Conservation (phyloP, 30 jellyfish, hydroid and myxozoan genomes). For the Nemopilema nomurai region DNA sequence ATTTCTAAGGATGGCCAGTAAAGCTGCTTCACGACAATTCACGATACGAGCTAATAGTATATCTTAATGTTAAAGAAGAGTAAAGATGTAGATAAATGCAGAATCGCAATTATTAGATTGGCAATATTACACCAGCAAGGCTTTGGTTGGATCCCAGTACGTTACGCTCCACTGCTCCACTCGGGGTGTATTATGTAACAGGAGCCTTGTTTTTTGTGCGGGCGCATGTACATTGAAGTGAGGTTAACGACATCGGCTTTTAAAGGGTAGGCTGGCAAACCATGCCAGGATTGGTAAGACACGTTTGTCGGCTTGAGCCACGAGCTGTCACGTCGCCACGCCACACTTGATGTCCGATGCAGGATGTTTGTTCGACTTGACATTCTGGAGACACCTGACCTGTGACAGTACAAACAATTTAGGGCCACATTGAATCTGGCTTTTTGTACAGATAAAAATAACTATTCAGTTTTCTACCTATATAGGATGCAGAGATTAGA, state of each 20-base stretch:
- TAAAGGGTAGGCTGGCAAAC: conserved; percentile 19
- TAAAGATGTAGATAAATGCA: no score
- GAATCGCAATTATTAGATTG: no score
- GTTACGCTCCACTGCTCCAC: conserved; percentile 49
- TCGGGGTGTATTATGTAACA: conserved; percentile 57
- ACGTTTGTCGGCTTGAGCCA: conserved; percentile 56
- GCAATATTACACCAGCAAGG: no score
- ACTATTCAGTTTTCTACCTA: no score
- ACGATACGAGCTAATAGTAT: no score
- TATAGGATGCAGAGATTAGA: no score
- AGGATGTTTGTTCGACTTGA: conserved; percentile 31
- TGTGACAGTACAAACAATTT: not conserved
- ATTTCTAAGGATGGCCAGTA: no score
- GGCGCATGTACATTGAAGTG: conserved; percentile 48
- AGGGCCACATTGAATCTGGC: not conserved
- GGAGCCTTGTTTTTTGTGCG: conserved; percentile 42
- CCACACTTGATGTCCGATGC: conserved; percentile 72
- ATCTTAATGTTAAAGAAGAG: no score
- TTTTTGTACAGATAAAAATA: no score
- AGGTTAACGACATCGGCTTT: conserved; percentile 1
- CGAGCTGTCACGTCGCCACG: conserved; percentile 71
- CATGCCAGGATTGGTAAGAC: conserved; percentile 64
- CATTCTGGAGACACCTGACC: not conserved
- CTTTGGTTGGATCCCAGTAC: no score
- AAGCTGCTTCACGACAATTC: no score